phyloP scores from a whole-genome alignment of 2,113 vertebrate species.

The Chiloscyllium plagiosum region DNA sequence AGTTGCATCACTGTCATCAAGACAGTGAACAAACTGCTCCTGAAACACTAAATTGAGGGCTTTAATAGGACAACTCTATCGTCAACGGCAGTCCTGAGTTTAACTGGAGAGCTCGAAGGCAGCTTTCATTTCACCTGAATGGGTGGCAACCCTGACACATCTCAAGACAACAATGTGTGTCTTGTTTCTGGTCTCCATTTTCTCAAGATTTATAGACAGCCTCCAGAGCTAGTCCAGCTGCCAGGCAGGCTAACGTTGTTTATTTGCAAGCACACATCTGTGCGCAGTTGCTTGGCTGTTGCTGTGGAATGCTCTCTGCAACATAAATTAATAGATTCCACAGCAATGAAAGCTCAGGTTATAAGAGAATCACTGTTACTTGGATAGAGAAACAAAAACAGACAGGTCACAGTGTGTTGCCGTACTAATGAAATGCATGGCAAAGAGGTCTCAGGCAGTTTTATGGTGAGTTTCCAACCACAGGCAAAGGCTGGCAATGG shows the following conservation, averaged over 20 bases:
- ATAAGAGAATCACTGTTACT: background rate
- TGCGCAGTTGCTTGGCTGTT: background rate
- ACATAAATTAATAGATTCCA: background rate
- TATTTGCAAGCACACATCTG: background rate
- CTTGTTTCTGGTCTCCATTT: background rate
- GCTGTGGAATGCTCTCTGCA: background rate
- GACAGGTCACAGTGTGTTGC: background rate
- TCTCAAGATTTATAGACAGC: background rate
- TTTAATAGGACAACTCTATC: background rate
- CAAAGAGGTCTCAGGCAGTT: background rate
- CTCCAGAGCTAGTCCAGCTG: too few relatives aligned
- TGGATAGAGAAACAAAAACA: background rate
- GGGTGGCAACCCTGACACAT: background rate
- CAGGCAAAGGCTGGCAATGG: background rate
- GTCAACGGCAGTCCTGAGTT: background rate
- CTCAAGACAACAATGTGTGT: background rate
- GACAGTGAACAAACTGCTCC: slow-evolving; percentile 18
- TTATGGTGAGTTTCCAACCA: background rate
- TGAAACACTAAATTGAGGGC: background rate
- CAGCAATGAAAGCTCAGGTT: background rate
- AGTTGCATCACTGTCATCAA: slow-evolving; percentile 8
- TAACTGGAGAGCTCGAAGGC: background rate
- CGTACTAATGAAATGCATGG: background rate
- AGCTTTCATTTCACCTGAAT: too few relatives aligned
- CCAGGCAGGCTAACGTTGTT: background rate